Evolutionary conservation across 2,113 vertebrate species (phyloP), one percentile per base, ranked within the genome.

Genomic region (Bungarus multicinctus): DNA sequence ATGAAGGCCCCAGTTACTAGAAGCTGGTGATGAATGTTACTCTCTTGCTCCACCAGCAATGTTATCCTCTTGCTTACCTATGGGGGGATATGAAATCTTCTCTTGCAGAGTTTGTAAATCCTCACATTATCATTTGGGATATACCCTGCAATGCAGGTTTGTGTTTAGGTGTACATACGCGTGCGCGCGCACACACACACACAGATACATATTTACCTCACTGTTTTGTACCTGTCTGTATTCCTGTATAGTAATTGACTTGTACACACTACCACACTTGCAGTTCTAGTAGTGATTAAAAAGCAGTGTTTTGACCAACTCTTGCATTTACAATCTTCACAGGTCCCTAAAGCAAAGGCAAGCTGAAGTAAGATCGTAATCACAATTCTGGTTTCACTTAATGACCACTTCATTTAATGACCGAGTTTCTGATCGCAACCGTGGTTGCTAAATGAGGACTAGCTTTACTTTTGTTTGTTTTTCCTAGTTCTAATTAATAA

Each of bases 1-100:
- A 85, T 86, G 64, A 94, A 90, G 43, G 93, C 89, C 74, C 69
- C 58, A 90, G 64, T 85, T 90, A 81, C 52, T 50, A 90, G 91
- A 90, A 58, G 54, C 50, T 45, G 39, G 52, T 87, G 85, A 58
- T 87, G 81, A 90, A 74, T 86, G 64, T 53, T 18, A 20, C 12
- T 91, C 53, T 88, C 45, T 64, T 87, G 55, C 47, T 87, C n/a
- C n/a, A 86, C 74, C n/a, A n/a, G n/a, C n/a, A n/a, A n/a, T n/a
- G n/a, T n/a, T n/a, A n/a, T n/a, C n/a, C n/a, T n/a, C n/a, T n/a
- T n/a, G n/a, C n/a, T 34, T 90, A 64, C 45, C 43, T 64, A 43
- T 69, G 55, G 23, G 12, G 12, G 45, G 14, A 39, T 22, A n/a
- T 47, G 47, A 64, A 90, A 64, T 43, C 23, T 64, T 60, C 55